Base-by-base conservation (phyloP, 2,113 vertebrate genomes). In the Myocastor coypus region DNA sequence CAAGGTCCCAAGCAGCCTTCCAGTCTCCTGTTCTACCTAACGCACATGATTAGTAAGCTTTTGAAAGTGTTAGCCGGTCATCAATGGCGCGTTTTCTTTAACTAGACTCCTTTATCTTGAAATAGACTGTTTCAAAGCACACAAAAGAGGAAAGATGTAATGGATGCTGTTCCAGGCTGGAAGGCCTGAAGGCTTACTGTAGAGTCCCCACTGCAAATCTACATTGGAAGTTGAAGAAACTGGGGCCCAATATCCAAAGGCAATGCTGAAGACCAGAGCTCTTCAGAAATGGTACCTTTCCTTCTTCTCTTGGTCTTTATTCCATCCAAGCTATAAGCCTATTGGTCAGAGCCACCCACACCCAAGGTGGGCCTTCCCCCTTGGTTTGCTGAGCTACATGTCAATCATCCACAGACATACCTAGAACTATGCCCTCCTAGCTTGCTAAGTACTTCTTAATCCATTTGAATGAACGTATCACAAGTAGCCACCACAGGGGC, bases 61-160 rank as follows among this genome's bases (percentile, higher is more conserved):
- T 37, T 64, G 92, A 59, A 73, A 88, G 89, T 61, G 78, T 78
- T n/a, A 83, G 92, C 40, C 17, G 69, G 59, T 78, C 92, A 85
- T 50, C 91, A 83, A 78, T 71, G 61, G 73, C 73, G 64, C 37
- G 68, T 37, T 52, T 83, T 77, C 87, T 68, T 50, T 37, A 85
- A 83, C 93, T 40, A 75, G 59, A 55, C 7, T 40, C 64, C 82
- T 93, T 69, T 17, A 1, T 42, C 69, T 42, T 52, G 32, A 55
- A 94, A 82, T n/a, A 78, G 71, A 50, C 52, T 12, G 10, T 63
- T 5, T 1, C 26, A 40, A 71, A 73, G 42, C 11, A 3, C 11
- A 16, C 17, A 37, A 30, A 22, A n/a, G 24, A 68, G 19, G 11
- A 3, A 3, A 55, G 7, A 20, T 34, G 19, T 19, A 14, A 8